phyloP scores from a whole-genome alignment of 2,797 vertebrate genomes.

The Scleropages formosus region DNA sequence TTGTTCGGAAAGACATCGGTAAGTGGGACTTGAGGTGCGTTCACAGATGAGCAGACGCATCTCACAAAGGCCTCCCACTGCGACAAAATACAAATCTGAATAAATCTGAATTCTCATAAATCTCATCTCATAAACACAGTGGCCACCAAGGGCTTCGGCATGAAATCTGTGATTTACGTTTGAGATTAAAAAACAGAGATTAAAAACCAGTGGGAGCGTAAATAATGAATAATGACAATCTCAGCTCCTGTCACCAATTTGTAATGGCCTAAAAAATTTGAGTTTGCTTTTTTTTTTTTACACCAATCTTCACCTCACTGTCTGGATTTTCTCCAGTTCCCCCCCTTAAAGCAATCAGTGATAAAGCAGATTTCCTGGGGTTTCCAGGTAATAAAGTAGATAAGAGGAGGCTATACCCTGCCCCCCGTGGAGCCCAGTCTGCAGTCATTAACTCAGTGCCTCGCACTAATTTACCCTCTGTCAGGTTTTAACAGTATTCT shows the following conservation, averaged over 20 bases:
- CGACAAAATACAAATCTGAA: not conserved
- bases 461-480: constrained; percentile 24
- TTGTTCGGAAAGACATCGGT: not conserved
- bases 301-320: not conserved
- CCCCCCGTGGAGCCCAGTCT: constrained; percentile 2
- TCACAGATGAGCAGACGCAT: constrained; percentile 7
- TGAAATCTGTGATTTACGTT: constrained; percentile 19
- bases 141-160: not conserved
- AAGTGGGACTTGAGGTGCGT: not conserved
- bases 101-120: constrained; percentile 1
- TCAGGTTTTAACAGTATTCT: constrained; percentile 22
- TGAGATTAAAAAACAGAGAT: constrained; percentile 7
- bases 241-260: not conserved
- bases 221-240: no score
- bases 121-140: not conserved
- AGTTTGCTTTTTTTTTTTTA: not conserved
- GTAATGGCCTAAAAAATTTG: not conserved
- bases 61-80: not conserved
- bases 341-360: constrained; percentile 31
- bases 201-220: no score
- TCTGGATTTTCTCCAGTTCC: constrained; percentile 22
- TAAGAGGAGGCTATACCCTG: not conserved
- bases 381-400: constrained; percentile 32
- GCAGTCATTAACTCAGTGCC: constrained; percentile 33
- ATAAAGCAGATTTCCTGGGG: constrained; percentile 29